Evolutionary conservation across 2,113 vertebrate genomes (phyloP).

Genomic region (Podilymbus podiceps): DNA sequence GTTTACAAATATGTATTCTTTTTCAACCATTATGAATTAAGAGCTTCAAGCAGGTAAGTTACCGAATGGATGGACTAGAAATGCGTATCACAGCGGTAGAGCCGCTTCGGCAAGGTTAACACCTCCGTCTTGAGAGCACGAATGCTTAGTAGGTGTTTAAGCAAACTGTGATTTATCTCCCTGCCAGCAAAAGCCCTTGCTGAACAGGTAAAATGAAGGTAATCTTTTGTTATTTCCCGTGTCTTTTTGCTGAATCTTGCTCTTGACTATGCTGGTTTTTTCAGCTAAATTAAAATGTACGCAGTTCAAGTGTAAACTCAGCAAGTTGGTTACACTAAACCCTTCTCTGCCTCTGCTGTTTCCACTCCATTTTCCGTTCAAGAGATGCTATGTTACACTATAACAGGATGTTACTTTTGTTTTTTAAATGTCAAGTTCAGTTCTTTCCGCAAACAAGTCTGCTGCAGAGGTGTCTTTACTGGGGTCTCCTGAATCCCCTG

Average conservation of each 20-base stretch:
- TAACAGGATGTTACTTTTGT: not conserved
- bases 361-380: not conserved
- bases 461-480: not conserved
- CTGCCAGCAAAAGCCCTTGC: not conserved
- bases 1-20: not conserved
- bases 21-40: not conserved
- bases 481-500: not conserved
- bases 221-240: not conserved
- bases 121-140: not conserved
- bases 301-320: not conserved
- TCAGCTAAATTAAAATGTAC: not conserved
- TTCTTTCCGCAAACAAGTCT: not conserved
- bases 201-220: constrained; percentile 8
- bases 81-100: not conserved
- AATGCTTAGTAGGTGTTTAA: constrained; percentile 6
- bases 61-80: not conserved
- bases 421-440: not conserved
- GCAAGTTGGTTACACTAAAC: not conserved
- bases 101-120: not conserved
- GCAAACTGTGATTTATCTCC: constrained; percentile 4
- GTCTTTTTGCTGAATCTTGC: not conserved
- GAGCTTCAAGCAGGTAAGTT: not conserved
- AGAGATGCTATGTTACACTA: not conserved
- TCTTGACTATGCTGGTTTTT: not conserved
- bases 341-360: not conserved